phyloP scores from a whole-genome alignment of 1,140 invertebrate species.

The Telenomus remus region DNA sequence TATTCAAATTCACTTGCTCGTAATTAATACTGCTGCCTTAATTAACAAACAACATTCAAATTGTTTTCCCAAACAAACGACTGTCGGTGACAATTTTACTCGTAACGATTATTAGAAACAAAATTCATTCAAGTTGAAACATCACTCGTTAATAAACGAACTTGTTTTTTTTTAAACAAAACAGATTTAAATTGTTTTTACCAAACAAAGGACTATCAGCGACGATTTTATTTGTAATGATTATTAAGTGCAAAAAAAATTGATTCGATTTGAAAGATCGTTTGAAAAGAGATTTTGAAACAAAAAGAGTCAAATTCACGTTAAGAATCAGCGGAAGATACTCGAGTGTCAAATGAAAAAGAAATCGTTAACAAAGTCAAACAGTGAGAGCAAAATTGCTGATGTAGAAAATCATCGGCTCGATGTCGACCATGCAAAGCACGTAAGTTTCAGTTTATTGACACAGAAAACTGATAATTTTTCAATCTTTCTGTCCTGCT shows the following conservation, averaged over 20 bases:
- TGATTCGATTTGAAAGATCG: no score
- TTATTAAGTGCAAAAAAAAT: no score
- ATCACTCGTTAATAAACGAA: no score
- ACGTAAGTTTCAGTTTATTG: conserved; percentile 19
- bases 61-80: conserved; percentile 17
- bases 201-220: background rate
- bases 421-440: conserved; percentile 16
- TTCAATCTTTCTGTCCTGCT: background rate
- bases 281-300: no score
- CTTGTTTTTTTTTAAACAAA: no score
- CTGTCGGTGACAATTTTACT: background rate
- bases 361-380: conserved; percentile 20
- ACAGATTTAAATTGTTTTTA: conserved; percentile 30
- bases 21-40: no score
- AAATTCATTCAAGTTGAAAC: no score
- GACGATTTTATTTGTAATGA: background rate
- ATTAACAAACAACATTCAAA: no score
- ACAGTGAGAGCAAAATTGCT: conserved; percentile 30
- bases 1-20: conserved; percentile 32
- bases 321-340: background rate
- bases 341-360: conserved; percentile 30
- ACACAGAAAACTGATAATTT: background rate
- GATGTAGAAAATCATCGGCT: conserved; percentile 24
- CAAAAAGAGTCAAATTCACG: no score
- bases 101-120: no score